A percentile compares a stretch with the other conserved stretches of the same genome.
phyloP scores from a whole-genome alignment of 2,797 vertebrate genomes.

The Petrocephalus sullivani region DNA sequence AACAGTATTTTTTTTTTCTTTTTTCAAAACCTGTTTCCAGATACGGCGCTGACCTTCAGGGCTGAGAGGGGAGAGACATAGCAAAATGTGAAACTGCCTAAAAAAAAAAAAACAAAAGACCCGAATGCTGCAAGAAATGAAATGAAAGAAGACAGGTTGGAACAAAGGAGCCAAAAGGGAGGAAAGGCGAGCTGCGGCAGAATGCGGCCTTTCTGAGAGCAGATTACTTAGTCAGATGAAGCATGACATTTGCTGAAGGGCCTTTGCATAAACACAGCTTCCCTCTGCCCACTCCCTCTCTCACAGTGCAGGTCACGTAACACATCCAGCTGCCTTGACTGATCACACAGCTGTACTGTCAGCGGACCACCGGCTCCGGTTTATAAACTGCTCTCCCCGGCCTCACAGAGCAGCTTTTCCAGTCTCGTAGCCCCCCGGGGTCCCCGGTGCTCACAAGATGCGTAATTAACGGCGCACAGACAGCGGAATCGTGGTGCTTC shows the following conservation, averaged over 20 bases:
- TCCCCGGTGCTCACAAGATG: not conserved
- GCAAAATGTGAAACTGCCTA: constrained; percentile 2
- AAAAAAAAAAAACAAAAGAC: not conserved
- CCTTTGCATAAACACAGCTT: not conserved
- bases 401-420: not conserved
- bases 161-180: not conserved
- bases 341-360: not conserved
- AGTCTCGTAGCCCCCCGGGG: not conserved
- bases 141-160: not conserved
- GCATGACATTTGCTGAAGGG: not conserved
- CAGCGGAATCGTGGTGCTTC: not conserved
- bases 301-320: not conserved
- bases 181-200: not conserved
- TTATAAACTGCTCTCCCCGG: not conserved
- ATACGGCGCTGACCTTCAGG: not conserved
- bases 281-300: not conserved
- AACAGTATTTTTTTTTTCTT: not conserved
- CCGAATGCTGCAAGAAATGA: not conserved
- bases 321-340: not conserved
- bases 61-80: not conserved
- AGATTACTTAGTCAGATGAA: constrained; percentile 1
- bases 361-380: not conserved
- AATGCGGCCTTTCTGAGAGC: not conserved
- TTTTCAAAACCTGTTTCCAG: not conserved
- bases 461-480: not conserved